Evolutionary conservation across 2,888 invertebrate species (phyloP), one percentile per base, ranked within the genome.

Genomic region (Kryphioiulus occultus): DNA sequence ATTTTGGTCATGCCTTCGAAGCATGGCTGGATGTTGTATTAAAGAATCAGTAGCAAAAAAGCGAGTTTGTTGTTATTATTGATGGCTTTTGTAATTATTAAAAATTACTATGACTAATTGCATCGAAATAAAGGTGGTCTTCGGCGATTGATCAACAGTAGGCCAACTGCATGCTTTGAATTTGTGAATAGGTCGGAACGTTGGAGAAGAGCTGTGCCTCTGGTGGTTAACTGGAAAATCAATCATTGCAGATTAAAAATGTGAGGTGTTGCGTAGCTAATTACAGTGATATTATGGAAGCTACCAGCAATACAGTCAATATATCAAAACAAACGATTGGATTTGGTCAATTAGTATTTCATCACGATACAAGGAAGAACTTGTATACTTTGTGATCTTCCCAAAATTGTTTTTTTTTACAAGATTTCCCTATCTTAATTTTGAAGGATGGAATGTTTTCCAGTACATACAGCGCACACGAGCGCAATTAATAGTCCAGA

Each of bases 131-230:
- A 78, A 30, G 78, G 78, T 78, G 78, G 78, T 78, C 78, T 78
- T 78, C 30, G 15, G 26, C 26, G 78, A 78, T 78, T 78, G 78
- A 78, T 78, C 78, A 30, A 5, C 26, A 78, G 78, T 78, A 30
- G 78, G 78, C 78, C 78, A 78, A 78, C 78, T 78, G 78, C 78
- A 78, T 78, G 78, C 78, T 78, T 78, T 78, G 78, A 78, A 78
- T 78, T 10, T 26, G 30, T 78, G 78, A 78, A 30, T 15, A 30
- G 15, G 15, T 30, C 2, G 22, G 78, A 30, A 30, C 78, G 78
- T 4, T 26, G 22, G 26, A 30, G 30, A 9, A 10, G 4, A 30
- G 12, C 78, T 15, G 30, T 15, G 78, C 78, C 78, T 78, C 78
- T 78, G 78, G 78, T 78, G 26, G 78, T 30, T 12, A 78, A 30